A percentile compares a stretch with the other conserved stretches of the same genome.
These are phyloP conservation scores for Eurytoma californica DNA, from an alignment of 2,888 invertebrate genomes.

Conservation along the genomic window DNA sequence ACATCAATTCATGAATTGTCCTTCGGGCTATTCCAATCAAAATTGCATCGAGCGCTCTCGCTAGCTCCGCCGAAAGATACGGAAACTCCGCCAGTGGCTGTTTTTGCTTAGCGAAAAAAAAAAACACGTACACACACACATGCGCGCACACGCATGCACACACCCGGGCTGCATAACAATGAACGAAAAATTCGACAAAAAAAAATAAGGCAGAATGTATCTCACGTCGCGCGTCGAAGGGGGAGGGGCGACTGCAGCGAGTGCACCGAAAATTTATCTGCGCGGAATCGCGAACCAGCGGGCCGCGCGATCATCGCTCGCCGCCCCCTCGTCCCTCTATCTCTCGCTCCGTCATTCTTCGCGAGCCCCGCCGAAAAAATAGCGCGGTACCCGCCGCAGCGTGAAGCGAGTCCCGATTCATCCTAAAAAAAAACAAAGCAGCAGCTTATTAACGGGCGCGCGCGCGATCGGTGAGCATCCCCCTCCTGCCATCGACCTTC, in stretches of 20 bases:
- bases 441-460: conserved; percentile 34
- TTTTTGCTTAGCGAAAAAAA: conserved; percentile 32
- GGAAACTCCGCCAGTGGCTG: conserved; percentile 13
- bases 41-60: conserved; percentile 16
- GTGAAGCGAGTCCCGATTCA: conserved; percentile 28
- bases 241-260: not conserved
- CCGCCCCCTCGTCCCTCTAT: conserved; percentile 13
- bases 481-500: not conserved
- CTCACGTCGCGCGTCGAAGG: not conserved
- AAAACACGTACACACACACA: not conserved
- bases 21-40: conserved; percentile 43
- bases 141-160: not conserved
- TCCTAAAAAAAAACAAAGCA: conserved; percentile 23
- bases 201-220: conserved; percentile 44
- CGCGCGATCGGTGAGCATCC: conserved; percentile 35
- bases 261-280: conserved; percentile 35
- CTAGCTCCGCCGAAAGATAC: conserved; percentile 18
- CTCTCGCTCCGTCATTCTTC: not conserved
- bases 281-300: conserved; percentile 41
- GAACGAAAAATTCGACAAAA: not conserved
- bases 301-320: conserved; percentile 39
- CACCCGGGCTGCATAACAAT: not conserved
- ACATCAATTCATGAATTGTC: conserved; percentile 50
- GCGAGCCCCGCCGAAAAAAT: not conserved
- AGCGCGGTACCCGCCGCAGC: not conserved